phyloP scores from a whole-genome alignment of 2,888 invertebrate genomes.

The Patella depressa region DNA sequence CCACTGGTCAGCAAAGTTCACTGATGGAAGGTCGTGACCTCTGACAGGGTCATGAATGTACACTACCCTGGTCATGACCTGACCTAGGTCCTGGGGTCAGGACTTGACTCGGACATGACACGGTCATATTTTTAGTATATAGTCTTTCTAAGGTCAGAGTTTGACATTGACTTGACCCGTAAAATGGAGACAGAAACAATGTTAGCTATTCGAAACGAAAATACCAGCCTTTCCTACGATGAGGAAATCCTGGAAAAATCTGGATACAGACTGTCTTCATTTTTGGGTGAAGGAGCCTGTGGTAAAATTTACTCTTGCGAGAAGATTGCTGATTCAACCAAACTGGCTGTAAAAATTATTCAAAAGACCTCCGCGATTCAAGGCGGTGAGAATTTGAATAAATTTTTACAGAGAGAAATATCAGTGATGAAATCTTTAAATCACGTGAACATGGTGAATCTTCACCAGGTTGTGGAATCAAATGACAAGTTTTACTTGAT shows the following conservation, averaged over 20 bases:
- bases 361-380: neutral
- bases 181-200: no score
- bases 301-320: conserved; percentile 3
- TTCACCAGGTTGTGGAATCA: neutral
- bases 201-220: no score
- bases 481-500: neutral
- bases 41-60: no score
- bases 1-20: no score
- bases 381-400: neutral
- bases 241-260: neutral
- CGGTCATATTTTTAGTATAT: no score
- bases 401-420: neutral
- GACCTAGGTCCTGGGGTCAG: no score
- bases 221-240: no score
- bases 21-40: no score
- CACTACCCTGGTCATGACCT: no score
- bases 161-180: no score
- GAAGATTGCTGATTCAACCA: neutral
- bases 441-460: conserved; percentile 1
- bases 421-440: neutral
- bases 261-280: neutral
- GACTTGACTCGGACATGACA: no score
- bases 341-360: neutral
- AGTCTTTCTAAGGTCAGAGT: no score
- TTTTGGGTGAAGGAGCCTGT: neutral